Base-by-base conservation (phyloP, 2,113 vertebrate species). In the Capra hircus region DNA sequence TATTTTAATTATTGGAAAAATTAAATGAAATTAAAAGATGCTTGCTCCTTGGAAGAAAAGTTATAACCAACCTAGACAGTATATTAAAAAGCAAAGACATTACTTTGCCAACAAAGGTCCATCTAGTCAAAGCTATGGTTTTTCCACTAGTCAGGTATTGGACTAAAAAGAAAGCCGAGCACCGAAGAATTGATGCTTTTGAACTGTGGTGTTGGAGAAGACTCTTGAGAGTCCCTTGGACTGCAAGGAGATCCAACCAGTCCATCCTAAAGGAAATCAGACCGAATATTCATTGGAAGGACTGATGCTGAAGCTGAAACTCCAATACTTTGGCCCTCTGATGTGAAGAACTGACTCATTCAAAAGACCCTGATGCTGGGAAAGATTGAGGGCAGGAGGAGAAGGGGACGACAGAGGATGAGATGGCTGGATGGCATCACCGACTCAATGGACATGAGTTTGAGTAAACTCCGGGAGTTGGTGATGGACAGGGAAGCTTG, bases 1-100 rank as follows among this genome's bases (percentile, higher is more conserved):
- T 71, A 90, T 30, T 94, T 97, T 88, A 95, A 92, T 77, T 96
- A 77, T 53, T 91, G 13, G 71, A 48, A 71, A 71, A 71, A 71
- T 40, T 71, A 71, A 36, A 71, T 71, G n/a, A 71, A 71, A 36
- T 71, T 40, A 71, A 71, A 40, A 71, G 19, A 71, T 40, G 67
- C 67, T 71, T 71, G 19, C n/a, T 71, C 36, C 67, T 71, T 71
- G 67, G 19, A 71, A 71, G n/a, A 71, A 71, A 71, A 71, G 9
- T 71, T 71, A 71, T 71, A n/a, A 71, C n/a, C 64, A 23, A 36
- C n/a, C 64, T 71, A 36, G n/a, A 36, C n/a, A 71, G 19, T 17
- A 12, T 71, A 36, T 71, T 71, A 71, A 71, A 71, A 71, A 71
- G 64, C n/a, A 71, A 10, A 36, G 64, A 71, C 64, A 71, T 71